A percentile compares a stretch with the other conserved stretches of the same genome.
Evolutionary conservation across 1,140 invertebrate species (phyloP).

Genomic region (Drosophila baimaii): DNA sequence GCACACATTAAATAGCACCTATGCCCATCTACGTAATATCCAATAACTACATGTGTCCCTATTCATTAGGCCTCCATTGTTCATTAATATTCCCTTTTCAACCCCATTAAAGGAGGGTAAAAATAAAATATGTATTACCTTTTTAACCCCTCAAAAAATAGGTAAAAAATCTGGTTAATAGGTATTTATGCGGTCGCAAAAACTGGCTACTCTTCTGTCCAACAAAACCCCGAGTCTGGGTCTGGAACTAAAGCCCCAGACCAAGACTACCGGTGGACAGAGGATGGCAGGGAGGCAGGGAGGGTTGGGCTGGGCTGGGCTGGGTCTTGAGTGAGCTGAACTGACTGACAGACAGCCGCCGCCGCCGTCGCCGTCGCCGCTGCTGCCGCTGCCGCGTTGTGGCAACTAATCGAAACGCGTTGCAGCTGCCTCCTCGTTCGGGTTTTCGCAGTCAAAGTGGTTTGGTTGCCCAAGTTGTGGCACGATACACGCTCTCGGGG

Average conservation of each 20-base stretch:
- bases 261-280: constrained; percentile 18
- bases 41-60: background rate
- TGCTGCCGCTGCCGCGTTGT: constrained; percentile 29
- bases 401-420: constrained; percentile 81
- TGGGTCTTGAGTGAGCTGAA: constrained; percentile 49
- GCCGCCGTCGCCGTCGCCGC: background rate
- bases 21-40: background rate
- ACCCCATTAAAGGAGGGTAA: background rate
- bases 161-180: constrained; percentile 11
- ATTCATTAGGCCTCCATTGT: constrained; percentile 9
- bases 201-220: background rate
- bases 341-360: constrained; percentile 56
- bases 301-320: constrained; percentile 24
- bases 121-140: background rate
- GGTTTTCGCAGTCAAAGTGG: constrained; percentile 66
- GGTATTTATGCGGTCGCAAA: constrained; percentile 20
- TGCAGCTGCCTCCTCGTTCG: constrained; percentile 71
- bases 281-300: background rate
- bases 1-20: background rate
- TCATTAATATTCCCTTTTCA: background rate
- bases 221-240: constrained; percentile 16
- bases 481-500: constrained; percentile 44
- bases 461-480: constrained; percentile 78
- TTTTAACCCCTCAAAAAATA: background rate
- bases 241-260: constrained; percentile 32